These are phyloP conservation scores for Neoscelio sp. DNA, from an alignment of 2,888 invertebrate species.

Conservation along the genomic window DNA sequence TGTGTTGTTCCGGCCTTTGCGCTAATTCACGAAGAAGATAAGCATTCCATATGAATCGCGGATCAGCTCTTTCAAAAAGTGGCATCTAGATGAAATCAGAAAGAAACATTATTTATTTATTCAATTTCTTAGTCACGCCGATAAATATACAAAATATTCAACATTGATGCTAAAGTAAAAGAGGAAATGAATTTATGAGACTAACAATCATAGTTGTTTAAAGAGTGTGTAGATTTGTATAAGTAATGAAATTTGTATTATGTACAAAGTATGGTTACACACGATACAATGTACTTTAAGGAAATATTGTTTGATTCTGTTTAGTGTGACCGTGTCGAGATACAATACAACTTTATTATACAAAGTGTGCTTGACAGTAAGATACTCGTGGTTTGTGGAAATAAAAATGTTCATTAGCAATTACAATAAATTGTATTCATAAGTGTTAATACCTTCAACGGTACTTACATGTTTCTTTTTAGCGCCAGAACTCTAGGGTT, in stretches of 20 bases:
- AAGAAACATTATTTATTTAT: slow-evolving; percentile 21
- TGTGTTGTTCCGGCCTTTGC: slow-evolving; percentile 89
- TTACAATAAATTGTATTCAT: slow-evolving; percentile 38
- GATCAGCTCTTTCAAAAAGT: slow-evolving; percentile 91
- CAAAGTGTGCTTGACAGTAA: slow-evolving; percentile 41
- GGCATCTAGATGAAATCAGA: slow-evolving; percentile 85
- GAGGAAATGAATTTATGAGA: no score
- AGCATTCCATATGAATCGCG: slow-evolving; percentile 97
- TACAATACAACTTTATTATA: slow-evolving; percentile 11
- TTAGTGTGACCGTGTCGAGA: slow-evolving; percentile 18
- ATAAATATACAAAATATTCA: slow-evolving; percentile 2
- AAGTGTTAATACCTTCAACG: slow-evolving; percentile 22
- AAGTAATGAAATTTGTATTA: slow-evolving; percentile 1
- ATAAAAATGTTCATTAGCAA: slow-evolving; percentile 31
- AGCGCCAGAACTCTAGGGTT: slow-evolving; percentile 56
- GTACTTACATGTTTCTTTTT: slow-evolving; percentile 66
- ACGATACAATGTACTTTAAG: slow-evolving; percentile 12
- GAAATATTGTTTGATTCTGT: slow-evolving; percentile 8
- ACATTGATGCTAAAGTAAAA: slow-evolving; percentile 22
- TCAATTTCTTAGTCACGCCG: not conserved
- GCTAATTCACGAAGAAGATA: slow-evolving; percentile 89
- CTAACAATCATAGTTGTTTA: no score
- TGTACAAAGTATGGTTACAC: not conserved
- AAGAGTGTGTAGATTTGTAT: no score
- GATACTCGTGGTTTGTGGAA: slow-evolving; percentile 11